phyloP scores from a whole-genome alignment of 2,113 vertebrate species.

The Actinemys pallida region DNA sequence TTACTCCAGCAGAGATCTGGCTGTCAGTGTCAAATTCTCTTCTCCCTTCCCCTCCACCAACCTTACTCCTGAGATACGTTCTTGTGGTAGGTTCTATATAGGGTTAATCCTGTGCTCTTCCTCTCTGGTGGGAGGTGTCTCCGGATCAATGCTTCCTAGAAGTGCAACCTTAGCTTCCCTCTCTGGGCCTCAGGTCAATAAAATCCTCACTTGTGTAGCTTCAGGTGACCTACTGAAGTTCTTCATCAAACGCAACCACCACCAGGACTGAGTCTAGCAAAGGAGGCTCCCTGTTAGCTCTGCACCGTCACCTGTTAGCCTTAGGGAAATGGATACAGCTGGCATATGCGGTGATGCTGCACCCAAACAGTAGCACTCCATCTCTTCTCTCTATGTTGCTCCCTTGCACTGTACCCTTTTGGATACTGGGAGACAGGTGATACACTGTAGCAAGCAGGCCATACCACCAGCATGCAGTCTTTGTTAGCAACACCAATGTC shows the following conservation, averaged over 20 bases:
- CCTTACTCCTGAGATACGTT: neutral
- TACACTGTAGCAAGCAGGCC: neutral
- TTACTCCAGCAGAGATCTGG: neutral
- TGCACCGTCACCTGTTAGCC: neutral
- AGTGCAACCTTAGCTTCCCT: slow-evolving; percentile 26
- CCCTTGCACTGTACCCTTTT: neutral
- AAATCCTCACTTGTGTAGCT: slow-evolving; percentile 11
- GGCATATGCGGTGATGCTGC: neutral
- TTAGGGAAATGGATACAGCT: neutral
- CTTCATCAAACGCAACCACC: neutral
- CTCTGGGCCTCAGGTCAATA: neutral
- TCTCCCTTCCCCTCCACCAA: neutral
- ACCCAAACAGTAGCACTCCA: neutral
- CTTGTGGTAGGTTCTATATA: neutral
- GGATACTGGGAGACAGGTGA: neutral
- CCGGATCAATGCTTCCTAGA: neutral
- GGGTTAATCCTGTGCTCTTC: neutral
- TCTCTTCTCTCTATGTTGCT: neutral
- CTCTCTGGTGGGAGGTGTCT: neutral
- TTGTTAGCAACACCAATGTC: neutral
- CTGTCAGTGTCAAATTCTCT: neutral
- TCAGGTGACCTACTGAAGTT: neutral
- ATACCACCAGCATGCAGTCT: neutral
- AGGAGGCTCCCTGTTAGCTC: neutral
- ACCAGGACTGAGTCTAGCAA: neutral